phyloP scores from a whole-genome alignment of 2,797 vertebrate genomes.

The Malacoctenus gilli region DNA sequence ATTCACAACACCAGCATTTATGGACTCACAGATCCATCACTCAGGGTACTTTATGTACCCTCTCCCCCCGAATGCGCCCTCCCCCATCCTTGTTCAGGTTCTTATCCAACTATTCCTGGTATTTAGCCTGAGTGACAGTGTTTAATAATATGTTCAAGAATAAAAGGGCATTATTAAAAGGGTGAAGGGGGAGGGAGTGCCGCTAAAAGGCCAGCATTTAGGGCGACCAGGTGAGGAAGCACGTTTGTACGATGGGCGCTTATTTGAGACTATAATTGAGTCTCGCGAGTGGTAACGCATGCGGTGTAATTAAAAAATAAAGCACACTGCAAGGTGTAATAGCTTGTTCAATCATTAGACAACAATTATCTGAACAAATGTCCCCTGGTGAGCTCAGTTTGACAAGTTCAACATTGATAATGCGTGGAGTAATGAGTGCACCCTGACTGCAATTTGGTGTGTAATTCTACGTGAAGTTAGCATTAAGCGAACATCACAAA shows the following conservation, averaged over 20 bases:
- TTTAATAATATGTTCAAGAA: constrained; percentile 81
- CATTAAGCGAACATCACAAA: constrained; percentile 73
- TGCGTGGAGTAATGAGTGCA: constrained; percentile 26
- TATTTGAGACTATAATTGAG: constrained; percentile 3
- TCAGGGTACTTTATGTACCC: constrained; percentile 48
- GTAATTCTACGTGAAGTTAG: constrained; percentile 75
- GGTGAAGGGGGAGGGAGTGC: constrained; percentile 22
- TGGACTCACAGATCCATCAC: constrained; percentile 72
- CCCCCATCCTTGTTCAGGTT: constrained; percentile 54
- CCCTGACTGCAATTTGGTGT: constrained; percentile 53
- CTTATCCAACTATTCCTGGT: constrained; percentile 78
- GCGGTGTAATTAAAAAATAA: constrained; percentile 31
- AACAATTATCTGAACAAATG: constrained; percentile 39
- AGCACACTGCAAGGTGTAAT: constrained; percentile 37
- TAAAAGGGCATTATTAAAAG: constrained; percentile 74
- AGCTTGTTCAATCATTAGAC: constrained; percentile 44
- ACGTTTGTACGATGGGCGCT: constrained; percentile 5
- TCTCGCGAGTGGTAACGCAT: constrained; percentile 3
- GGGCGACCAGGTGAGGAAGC: constrained; percentile 53
- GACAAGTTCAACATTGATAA: constrained; percentile 20
- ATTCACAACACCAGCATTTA: constrained; percentile 68
- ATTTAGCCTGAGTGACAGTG: constrained; percentile 82
- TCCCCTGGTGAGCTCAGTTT: constrained; percentile 2
- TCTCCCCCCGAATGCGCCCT: neutral
- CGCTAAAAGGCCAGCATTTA: constrained; percentile 57